These are phyloP conservation scores for Eupleurogrammus muticus DNA, from an alignment of 2,797 vertebrate species.

Conservation along the genomic window DNA sequence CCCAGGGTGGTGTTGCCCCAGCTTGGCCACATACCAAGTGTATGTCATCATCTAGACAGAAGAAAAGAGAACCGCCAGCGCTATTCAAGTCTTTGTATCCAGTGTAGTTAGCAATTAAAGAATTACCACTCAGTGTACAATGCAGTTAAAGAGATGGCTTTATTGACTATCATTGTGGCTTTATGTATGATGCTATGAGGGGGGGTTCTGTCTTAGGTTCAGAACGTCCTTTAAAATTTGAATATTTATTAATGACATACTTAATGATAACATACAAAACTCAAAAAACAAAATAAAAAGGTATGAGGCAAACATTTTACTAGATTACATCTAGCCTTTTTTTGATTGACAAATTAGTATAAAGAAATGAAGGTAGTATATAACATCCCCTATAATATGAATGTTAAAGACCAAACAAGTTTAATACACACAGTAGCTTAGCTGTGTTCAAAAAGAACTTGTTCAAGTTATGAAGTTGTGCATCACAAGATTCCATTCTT, in stretches of 20 bases:
- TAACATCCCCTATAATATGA: neutral
- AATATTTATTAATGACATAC: conserved; percentile 1
- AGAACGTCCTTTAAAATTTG: neutral
- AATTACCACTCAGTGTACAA: conserved; percentile 15
- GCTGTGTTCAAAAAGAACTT: no score
- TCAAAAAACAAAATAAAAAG: conserved; percentile 3
- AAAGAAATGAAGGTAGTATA: neutral
- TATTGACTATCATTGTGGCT: conserved; percentile 2
- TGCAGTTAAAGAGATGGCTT: conserved; percentile 5
- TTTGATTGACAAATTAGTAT: neutral
- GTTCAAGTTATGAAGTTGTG: no score
- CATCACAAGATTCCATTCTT: neutral
- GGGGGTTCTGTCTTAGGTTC: neutral
- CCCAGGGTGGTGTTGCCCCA: conserved; percentile 88
- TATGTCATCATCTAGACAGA: conserved; percentile 96
- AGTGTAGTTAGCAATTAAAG: conserved; percentile 20
- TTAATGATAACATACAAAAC: neutral
- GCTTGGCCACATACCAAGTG: conserved; percentile 93
- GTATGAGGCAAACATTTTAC: neutral
- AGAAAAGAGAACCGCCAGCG: conserved; percentile 30
- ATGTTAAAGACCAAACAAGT: neutral
- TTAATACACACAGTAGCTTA: neutral
- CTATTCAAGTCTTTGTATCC: conserved; percentile 18
- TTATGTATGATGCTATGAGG: conserved; percentile 8
- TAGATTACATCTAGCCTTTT: neutral